Evolutionary conservation across 1,140 invertebrate genomes (phyloP).

Genomic region (Drosophila parvula): DNA sequence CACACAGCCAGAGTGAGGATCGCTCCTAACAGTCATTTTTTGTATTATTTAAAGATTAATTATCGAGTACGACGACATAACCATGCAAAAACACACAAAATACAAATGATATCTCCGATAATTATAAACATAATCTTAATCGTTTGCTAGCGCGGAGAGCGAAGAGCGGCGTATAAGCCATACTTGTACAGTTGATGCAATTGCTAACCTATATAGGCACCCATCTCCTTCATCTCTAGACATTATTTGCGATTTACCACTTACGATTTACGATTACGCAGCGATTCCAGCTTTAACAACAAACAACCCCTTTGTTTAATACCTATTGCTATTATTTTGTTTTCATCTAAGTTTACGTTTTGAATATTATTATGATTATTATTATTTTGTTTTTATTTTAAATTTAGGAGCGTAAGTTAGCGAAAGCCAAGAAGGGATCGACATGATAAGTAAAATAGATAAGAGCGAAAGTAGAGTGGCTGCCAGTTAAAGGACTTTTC

Average conservation of each 20-base stretch:
- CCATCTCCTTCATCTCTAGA: slow-evolving; percentile 58
- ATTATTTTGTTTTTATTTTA: slow-evolving; percentile 70
- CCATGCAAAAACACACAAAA: slow-evolving; percentile 31
- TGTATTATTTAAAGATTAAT: slow-evolving; percentile 55
- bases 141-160: slow-evolving; percentile 32
- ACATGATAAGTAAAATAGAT: slow-evolving; percentile 4
- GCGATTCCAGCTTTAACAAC: slow-evolving; percentile 79
- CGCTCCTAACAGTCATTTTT: slow-evolving; percentile 64
- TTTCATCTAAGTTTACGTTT: slow-evolving; percentile 45
- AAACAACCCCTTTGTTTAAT: slow-evolving; percentile 51
- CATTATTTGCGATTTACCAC: slow-evolving; percentile 52
- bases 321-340: slow-evolving; percentile 64
- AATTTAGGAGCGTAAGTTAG: slow-evolving; percentile 48
- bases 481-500: slow-evolving; percentile 70
- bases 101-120: slow-evolving; percentile 44
- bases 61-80: slow-evolving; percentile 51
- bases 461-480: slow-evolving; percentile 11
- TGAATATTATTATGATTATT: slow-evolving; percentile 39
- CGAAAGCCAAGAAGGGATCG: slow-evolving; percentile 13
- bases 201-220: slow-evolving; percentile 70
- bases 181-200: slow-evolving; percentile 78
- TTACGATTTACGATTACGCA: slow-evolving; percentile 56
- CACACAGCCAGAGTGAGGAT: slow-evolving; percentile 57
- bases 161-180: slow-evolving; percentile 59
- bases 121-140: slow-evolving; percentile 50